Percentiles rank a stretch among this genome's conserved stretches.
Evolutionary conservation across 2,113 vertebrate species (phyloP).

Genomic region (Phocoena phocoena): DNA sequence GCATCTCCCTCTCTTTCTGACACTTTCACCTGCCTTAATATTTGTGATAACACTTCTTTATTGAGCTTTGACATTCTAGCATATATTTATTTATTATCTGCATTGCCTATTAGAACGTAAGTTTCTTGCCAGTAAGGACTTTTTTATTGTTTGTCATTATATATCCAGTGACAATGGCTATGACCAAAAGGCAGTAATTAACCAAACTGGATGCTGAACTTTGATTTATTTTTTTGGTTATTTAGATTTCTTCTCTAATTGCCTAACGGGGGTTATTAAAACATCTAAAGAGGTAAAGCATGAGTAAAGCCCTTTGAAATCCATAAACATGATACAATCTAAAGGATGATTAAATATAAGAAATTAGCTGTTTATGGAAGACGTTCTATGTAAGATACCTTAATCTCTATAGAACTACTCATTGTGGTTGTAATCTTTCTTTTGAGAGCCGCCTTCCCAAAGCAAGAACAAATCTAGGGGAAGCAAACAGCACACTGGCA

Average conservation of each 20-base stretch:
- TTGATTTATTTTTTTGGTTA: not conserved
- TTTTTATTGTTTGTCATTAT: not conserved
- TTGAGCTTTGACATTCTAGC: not conserved
- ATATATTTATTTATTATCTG: not conserved
- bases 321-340: not conserved
- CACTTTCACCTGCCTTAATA: not conserved
- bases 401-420: not conserved
- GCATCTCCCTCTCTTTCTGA: too few relatives aligned
- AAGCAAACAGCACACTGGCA: accelerated
- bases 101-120: not conserved
- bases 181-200: not conserved
- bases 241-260: constrained; percentile 4
- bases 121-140: not conserved
- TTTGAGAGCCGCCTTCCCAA: not conserved
- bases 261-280: not conserved
- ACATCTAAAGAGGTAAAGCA: not conserved
- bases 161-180: not conserved
- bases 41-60: not conserved
- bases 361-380: not conserved
- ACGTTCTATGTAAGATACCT: not conserved
- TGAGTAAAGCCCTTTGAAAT: not conserved
- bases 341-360: not conserved
- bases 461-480: not conserved
- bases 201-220: not conserved
- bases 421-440: not conserved